Evolutionary conservation across 37 sponge, comb jelly and placozoan species (phyloP).

Genomic region (Spongilla lacustris): DNA sequence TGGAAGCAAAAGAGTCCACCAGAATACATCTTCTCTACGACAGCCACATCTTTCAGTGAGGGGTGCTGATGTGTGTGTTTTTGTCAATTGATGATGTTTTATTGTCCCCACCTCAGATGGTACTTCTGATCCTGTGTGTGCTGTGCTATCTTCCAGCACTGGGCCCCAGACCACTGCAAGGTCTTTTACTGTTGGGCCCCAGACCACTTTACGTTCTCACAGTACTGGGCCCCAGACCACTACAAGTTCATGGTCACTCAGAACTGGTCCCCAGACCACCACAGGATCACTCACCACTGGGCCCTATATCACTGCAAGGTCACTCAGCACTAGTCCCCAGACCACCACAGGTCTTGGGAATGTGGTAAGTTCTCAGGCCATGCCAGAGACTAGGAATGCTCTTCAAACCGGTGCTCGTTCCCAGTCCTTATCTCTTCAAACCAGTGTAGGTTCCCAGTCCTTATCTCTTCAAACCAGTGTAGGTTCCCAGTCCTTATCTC

Average conservation of each 20-base stretch:
- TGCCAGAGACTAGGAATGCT: no score
- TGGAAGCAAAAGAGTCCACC: neutral
- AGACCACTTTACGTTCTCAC: neutral
- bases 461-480: neutral
- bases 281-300: neutral
- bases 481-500: neutral
- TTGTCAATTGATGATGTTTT: neutral
- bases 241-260: neutral
- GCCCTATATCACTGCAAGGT: neutral
- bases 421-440: neutral
- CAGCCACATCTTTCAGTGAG: neutral
- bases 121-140: neutral
- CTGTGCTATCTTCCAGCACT: neutral
- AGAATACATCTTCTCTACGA: neutral
- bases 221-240: neutral
- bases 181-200: neutral
- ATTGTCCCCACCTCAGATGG: neutral
- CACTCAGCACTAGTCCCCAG: neutral
- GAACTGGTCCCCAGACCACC: neutral
- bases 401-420: neutral
- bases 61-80: neutral
- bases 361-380: no score
- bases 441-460: neutral
- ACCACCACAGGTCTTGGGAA: neutral
- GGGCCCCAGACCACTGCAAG: neutral